phyloP scores from a whole-genome alignment of 2,113 vertebrate genomes.

The Stomatorhinus ivindoensis region DNA sequence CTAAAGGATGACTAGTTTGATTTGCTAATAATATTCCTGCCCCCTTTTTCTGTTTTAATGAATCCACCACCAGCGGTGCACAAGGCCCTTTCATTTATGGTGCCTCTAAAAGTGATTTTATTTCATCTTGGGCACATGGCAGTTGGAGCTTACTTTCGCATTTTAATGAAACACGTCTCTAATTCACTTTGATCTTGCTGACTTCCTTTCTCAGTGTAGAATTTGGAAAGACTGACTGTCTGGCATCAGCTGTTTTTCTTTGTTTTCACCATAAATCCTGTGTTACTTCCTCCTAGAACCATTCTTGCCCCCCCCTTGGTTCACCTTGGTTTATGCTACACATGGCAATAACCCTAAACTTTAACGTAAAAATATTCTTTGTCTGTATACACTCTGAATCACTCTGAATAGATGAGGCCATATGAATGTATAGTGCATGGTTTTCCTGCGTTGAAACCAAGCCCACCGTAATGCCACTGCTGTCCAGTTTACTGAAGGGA shows the following conservation, averaged over 20 bases:
- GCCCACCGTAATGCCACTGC: constrained; percentile 15
- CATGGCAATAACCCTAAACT: not conserved
- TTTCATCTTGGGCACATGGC: not conserved
- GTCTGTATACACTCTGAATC: not conserved
- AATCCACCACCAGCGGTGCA: not conserved
- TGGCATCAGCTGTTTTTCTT: not conserved
- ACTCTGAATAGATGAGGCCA: not conserved
- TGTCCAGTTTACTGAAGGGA: constrained; percentile 26
- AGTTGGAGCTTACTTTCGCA: not conserved
- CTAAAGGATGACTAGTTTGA: not conserved
- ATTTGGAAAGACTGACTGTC: not conserved
- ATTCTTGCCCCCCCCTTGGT: not conserved
- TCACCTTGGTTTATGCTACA: not conserved
- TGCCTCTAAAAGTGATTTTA: not conserved
- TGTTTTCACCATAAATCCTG: not conserved
- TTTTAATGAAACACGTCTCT: not conserved
- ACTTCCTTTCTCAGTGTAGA: not conserved
- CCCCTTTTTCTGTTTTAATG: not conserved
- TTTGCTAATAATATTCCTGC: not conserved
- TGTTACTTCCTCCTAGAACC: not conserved
- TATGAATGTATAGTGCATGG: constrained; percentile 8
- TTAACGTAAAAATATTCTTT: not conserved
- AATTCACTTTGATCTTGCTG: not conserved
- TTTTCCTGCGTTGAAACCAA: not conserved
- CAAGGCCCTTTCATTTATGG: not conserved